Evolutionary conservation across 2,888 invertebrate species (phyloP), one percentile per base, ranked within the genome.

Genomic region (Dyspetes luteomarginatus): DNA sequence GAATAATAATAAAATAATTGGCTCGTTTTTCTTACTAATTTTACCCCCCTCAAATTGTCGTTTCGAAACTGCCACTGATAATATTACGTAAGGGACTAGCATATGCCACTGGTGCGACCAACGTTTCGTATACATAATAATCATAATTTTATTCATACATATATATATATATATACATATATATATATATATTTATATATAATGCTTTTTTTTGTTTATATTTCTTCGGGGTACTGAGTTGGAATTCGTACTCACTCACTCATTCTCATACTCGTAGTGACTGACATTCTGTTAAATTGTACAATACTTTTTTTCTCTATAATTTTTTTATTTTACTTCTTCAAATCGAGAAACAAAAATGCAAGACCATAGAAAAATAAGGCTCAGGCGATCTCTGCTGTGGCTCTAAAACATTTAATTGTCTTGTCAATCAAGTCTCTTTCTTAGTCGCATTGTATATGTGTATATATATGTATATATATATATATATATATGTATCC

Each of bases 311-410:
- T 2, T 60, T 26, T 65, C 2, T 26, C 7, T 67, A 43, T 58
- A 69, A 22, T 73, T 73, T 22, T 62, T 71, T 75, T 71, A 72
- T 81, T 77, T 9, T 80, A 26, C 69, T 56, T 62, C 60, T 64
- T 36, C 60, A 48, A 64, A 69, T 78, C 81, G 72, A 68, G 78
- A 74, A 80, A 82, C 75, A 19, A 81, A 86, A 90, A 90, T 87
- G 86, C 85, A 90, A 89, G 86, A 87, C 85, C 87, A 90, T 91
- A 91, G 90, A 91, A 91, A 91, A 91, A 91, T 91, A 91, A 91
- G 88, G 87, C 90, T 81, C 88, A 89, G 88, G 86, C 87, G 86
- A 84, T 89, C 81, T 87, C 81, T 76, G 81, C 80, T 81, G 67
- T 81, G 60, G 65, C 78, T 62, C 50, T 28, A 36, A 26, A 52